phyloP scores from a whole-genome alignment of 2,113 vertebrate genomes.

The Brachionichthys hirsutus region DNA sequence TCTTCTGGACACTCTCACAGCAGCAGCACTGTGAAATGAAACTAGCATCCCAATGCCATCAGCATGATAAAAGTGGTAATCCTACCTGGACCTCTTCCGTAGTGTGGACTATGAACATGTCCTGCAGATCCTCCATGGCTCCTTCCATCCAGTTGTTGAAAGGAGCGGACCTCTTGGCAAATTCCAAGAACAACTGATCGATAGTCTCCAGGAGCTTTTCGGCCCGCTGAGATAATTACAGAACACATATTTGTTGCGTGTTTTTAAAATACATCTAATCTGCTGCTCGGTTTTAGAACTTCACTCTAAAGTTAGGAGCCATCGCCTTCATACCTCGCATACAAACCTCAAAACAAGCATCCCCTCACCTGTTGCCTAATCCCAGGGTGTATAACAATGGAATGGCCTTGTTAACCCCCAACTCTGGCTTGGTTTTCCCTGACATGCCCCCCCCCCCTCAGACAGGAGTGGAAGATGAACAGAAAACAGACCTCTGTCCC shows the following conservation, averaged over 20 bases:
- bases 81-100: conserved; percentile 94
- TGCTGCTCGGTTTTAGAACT: neutral
- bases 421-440: conserved; percentile 21
- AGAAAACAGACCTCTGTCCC: conserved; percentile 54
- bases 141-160: conserved; percentile 86
- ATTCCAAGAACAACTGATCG: conserved; percentile 83
- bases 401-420: conserved; percentile 42
- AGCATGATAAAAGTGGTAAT: neutral
- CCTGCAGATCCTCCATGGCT: conserved; percentile 82
- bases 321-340: conserved; percentile 8
- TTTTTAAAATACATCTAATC: conserved; percentile 15
- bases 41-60: neutral
- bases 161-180: conserved; percentile 81
- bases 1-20: neutral
- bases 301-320: neutral
- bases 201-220: conserved; percentile 83
- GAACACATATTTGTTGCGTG: conserved; percentile 5
- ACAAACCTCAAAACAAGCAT: conserved; percentile 30
- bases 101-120: conserved; percentile 90
- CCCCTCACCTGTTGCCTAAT: conserved; percentile 47
- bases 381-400: conserved; percentile 25
- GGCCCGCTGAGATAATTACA: conserved; percentile 69
- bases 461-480: conserved; percentile 23
- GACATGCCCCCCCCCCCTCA: conserved; percentile 13
- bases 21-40: neutral